phyloP scores from a whole-genome alignment of 2,113 vertebrate species.

The Sminthopsis crassicaudata region DNA sequence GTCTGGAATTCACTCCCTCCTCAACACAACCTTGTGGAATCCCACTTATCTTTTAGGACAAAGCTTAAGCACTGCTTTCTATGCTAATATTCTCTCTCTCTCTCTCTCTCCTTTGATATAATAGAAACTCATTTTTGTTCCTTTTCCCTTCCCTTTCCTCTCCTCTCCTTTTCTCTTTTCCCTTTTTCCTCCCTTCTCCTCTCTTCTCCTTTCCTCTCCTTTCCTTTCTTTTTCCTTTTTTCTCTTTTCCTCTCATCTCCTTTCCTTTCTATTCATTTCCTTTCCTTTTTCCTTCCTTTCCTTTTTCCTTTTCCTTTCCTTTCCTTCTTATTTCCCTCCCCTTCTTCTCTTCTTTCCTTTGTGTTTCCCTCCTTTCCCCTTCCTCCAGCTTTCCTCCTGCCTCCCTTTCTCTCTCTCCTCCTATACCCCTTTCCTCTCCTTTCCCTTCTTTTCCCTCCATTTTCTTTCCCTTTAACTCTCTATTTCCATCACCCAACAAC shows the following conservation, averaged over 20 bases:
- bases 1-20: neutral
- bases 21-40: neutral
- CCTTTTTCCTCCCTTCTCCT: neutral
- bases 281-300: neutral
- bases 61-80: neutral
- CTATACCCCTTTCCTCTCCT: too few species aligned
- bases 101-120: neutral
- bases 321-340: neutral
- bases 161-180: neutral
- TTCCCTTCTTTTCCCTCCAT: neutral
- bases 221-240: neutral
- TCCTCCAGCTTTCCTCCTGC: too few species aligned
- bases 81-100: too few species aligned
- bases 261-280: too few species aligned
- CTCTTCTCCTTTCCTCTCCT: too few species aligned
- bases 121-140: neutral
- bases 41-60: neutral
- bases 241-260: neutral
- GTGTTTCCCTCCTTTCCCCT: neutral
- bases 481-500: neutral
- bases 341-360: neutral
- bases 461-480: neutral
- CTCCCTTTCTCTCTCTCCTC: neutral
- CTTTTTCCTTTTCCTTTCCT: neutral
- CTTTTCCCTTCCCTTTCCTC: neutral